Base-by-base conservation (phyloP, 1,140 invertebrate species). In the Drosophila asahinai region DNA sequence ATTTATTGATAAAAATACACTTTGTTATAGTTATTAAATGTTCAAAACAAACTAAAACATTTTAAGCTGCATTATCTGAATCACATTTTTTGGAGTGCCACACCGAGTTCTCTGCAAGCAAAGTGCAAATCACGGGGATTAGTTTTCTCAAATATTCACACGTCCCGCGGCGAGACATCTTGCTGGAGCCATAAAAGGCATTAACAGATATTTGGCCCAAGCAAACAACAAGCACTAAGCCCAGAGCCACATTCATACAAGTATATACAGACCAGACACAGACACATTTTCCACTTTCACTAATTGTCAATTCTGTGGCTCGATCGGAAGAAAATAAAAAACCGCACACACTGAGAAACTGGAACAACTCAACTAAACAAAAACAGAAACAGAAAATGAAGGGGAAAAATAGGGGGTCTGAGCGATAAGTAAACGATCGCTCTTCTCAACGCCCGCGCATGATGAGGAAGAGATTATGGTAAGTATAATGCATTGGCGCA, bases 221-320 rank as follows among this genome's bases (percentile, higher is more conserved):
- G 65, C 79, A 81, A 81, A 72, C 77, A 74, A 40, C 57, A 30
- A 79, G 49, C 62, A 77, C 54, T 57, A 57, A 57, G 54, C 64
- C 73, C 47, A 45, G 36, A 66, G 60, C 59, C 57, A 47, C 67
- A 66, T 40, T 57, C 54, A 40, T 14, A n/a, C n/a, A n/a, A n/a
- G n/a, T n/a, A n/a, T n/a, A n/a, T n/a, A n/a, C 76, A 42, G 63
- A 55, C 76, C 76, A 42, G 75, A 83, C 75, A 86, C 76, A 42
- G 75, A 83, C 75, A 86, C 82, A 70, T 70, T 70, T 84, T 76
- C 81, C 81, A 86, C 82, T 86, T 86, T 86, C 82, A 86, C 82
- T 86, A 82, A 86, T 86, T 86, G 82, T 86, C 83, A 79, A 86
- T 86, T 86, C 82, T 86, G 73, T 86, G 68, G 68, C 74, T 82